These are phyloP conservation scores for Ictidomys tridecemlineatus DNA, from an alignment of 2,113 vertebrate genomes.

Conservation along the genomic window DNA sequence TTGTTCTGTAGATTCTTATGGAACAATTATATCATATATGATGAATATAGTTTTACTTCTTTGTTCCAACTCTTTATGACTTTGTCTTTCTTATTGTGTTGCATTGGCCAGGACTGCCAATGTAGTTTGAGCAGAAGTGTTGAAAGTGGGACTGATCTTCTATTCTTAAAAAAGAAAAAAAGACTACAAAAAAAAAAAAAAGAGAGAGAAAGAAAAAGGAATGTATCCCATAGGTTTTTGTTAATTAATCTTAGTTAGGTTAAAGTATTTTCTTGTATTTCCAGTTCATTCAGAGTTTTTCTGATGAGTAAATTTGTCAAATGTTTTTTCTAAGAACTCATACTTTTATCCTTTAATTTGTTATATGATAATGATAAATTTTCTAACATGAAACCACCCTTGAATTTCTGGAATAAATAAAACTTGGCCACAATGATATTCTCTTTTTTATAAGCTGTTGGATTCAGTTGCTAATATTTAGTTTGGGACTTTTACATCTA, in stretches of 20 bases:
- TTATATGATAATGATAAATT: neutral
- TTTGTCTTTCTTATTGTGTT: slow-evolving; percentile 14
- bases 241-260: slow-evolving; percentile 13
- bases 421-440: neutral
- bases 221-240: neutral
- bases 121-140: neutral
- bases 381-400: neutral
- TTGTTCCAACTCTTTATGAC: neutral
- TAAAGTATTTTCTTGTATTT: slow-evolving; percentile 10
- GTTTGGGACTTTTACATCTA: neutral
- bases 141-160: neutral
- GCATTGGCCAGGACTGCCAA: neutral
- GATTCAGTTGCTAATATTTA: slow-evolving; percentile 30
- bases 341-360: slow-evolving; percentile 31
- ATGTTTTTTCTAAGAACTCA: neutral
- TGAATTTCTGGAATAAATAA: slow-evolving; percentile 48
- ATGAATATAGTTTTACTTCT: neutral
- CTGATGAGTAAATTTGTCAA: neutral
- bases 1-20: slow-evolving; percentile 43
- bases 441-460: neutral
- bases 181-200: too few species aligned
- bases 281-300: neutral
- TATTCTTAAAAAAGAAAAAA: neutral
- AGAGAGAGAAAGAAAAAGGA: neutral
- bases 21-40: neutral